Percentiles rank a stretch among this genome's conserved stretches.
phyloP scores from a whole-genome alignment of 2,113 vertebrate genomes.

The Sphaerodactylus townsendi region DNA sequence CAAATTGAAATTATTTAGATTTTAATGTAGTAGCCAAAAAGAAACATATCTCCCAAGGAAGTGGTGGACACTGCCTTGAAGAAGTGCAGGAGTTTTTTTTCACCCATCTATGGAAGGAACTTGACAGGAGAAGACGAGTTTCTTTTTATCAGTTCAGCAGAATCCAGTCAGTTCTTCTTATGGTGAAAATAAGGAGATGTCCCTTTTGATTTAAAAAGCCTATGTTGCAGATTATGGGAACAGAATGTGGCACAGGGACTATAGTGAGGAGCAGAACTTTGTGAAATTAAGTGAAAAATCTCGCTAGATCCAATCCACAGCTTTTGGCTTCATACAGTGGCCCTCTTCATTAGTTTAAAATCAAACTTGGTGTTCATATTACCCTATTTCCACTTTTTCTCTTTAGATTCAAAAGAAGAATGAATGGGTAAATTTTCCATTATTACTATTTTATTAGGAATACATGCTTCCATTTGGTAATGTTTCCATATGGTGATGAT shows the following conservation, averaged over 20 bases:
- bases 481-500: too few relatives aligned
- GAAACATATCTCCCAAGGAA: background rate
- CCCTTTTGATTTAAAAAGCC: too few relatives aligned
- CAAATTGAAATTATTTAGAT: slow-evolving; percentile 27
- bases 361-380: background rate
- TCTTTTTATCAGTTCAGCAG: too few relatives aligned
- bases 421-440: background rate
- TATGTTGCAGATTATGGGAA: too few relatives aligned
- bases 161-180: too few relatives aligned
- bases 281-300: too few relatives aligned
- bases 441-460: background rate
- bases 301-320: background rate
- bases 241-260: too few relatives aligned
- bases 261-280: too few relatives aligned
- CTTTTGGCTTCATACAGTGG: background rate
- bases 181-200: too few relatives aligned
- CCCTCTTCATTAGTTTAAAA: background rate
- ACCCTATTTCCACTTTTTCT: background rate
- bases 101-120: background rate
- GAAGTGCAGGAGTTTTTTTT: background rate
- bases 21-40: slow-evolving; percentile 32
- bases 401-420: background rate
- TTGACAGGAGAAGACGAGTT: background rate
- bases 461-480: too few relatives aligned
- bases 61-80: background rate